These are phyloP conservation scores for Mamestra configurata DNA, from an alignment of 1,140 invertebrate genomes.

Conservation along the genomic window DNA sequence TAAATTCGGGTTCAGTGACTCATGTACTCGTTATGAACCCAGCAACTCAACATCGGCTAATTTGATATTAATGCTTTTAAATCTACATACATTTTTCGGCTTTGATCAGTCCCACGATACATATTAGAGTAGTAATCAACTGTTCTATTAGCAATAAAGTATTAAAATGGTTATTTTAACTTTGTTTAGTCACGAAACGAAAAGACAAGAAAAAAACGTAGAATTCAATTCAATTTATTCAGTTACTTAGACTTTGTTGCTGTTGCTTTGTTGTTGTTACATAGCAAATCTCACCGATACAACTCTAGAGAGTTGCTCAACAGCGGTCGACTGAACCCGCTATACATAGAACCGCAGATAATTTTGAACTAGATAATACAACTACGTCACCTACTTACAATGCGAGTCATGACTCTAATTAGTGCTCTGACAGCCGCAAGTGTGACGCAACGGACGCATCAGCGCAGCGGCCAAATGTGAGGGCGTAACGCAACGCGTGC, in stretches of 20 bases:
- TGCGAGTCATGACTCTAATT: slow-evolving; percentile 59
- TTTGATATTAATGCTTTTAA: slow-evolving; percentile 31
- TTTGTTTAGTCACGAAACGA: no score
- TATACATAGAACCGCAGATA: not conserved
- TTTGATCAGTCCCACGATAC: slow-evolving; percentile 25
- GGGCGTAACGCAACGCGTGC: slow-evolving; percentile 49
- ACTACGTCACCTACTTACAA: slow-evolving; percentile 28
- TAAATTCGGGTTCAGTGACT: slow-evolving; percentile 42
- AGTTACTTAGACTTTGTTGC: no score
- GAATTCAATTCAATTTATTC: no score
- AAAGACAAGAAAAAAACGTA: not conserved
- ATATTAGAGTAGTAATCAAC: slow-evolving; percentile 12
- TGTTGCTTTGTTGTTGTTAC: no score
- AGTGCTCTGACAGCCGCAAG: slow-evolving; percentile 60
- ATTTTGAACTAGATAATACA: slow-evolving; percentile 32
- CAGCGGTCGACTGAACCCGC: not conserved
- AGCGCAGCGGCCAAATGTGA: slow-evolving; percentile 62
- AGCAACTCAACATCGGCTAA: slow-evolving; percentile 1
- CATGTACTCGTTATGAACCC: slow-evolving; percentile 38
- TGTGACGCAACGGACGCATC: slow-evolving; percentile 58
- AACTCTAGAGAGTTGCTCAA: not conserved
- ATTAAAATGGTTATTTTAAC: not conserved
- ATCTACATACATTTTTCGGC: slow-evolving; percentile 14
- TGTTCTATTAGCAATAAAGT: not conserved
- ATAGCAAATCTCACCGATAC: no score